phyloP scores from a whole-genome alignment of 1,140 invertebrate species.

The Aphidius gifuensis region DNA sequence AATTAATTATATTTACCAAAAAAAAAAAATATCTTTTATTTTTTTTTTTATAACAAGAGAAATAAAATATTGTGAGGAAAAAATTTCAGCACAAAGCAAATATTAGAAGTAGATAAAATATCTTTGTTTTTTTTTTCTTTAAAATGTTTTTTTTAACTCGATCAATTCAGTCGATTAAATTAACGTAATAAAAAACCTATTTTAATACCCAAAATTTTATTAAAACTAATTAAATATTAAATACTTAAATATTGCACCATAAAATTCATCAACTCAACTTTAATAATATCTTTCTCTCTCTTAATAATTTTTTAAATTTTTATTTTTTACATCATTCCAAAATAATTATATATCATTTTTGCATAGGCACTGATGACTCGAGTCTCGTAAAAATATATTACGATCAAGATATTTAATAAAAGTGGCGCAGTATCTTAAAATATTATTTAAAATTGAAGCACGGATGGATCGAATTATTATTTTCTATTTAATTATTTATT shows the following conservation, averaged over 20 bases:
- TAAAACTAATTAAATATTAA: conserved; percentile 6
- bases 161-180: background rate
- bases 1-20: no score
- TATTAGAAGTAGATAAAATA: background rate
- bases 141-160: no score
- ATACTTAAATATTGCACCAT: background rate
- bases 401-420: background rate
- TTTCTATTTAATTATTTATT: background rate
- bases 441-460: conserved; percentile 9
- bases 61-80: background rate
- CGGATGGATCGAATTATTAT: conserved; percentile 9
- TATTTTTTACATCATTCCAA: no score
- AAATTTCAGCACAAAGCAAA: background rate
- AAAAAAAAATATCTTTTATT: no score
- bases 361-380: conserved; percentile 16
- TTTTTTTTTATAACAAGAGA: no score
- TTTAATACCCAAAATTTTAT: conserved; percentile 13
- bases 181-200: conserved; percentile 17
- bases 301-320: no score
- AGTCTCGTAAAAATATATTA: conserved; percentile 10
- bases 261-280: no score
- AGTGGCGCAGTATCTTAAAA: background rate
- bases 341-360: background rate
- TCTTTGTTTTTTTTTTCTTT: conserved; percentile 5
- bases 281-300: no score